Conservation (phyloP, 2,797 vertebrate species). For the Parambassis ranga region DNA sequence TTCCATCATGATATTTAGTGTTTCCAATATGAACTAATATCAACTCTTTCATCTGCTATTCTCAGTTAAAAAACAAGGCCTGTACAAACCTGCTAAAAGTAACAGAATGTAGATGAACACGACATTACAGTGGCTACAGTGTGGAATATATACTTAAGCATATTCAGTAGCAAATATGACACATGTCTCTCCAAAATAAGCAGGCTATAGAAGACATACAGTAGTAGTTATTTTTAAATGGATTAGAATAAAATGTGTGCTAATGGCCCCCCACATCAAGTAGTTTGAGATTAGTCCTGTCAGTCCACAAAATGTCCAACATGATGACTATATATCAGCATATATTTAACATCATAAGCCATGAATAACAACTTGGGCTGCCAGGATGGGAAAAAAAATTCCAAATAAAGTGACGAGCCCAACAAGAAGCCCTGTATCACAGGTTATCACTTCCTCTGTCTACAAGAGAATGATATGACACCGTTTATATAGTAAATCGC, state of each 20-base stretch:
- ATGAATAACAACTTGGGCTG: no score
- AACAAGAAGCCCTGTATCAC: no score
- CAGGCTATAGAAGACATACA: background rate
- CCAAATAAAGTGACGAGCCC: no score
- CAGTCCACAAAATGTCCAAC: no score
- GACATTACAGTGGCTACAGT: background rate
- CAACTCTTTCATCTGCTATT: background rate
- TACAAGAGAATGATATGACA: no score
- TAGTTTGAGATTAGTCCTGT: no score
- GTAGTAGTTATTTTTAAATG: background rate
- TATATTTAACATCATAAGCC: no score
- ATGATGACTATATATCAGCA: background rate
- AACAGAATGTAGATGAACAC: background rate
- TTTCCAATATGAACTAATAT: background rate
- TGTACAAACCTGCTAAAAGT: no score
- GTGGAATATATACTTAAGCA: background rate
- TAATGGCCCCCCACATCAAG: no score
- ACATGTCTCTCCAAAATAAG: background rate
- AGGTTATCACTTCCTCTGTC: no score
- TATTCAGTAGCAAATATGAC: background rate
- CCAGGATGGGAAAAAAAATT: background rate
- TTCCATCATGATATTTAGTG: background rate
- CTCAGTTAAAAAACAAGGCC: background rate
- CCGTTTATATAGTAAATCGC: no score
- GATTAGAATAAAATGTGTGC: no score